Evolutionary conservation across 2,113 vertebrate genomes (phyloP), one percentile per base, ranked within the genome.

Genomic region (Laterallus jamaicensis): DNA sequence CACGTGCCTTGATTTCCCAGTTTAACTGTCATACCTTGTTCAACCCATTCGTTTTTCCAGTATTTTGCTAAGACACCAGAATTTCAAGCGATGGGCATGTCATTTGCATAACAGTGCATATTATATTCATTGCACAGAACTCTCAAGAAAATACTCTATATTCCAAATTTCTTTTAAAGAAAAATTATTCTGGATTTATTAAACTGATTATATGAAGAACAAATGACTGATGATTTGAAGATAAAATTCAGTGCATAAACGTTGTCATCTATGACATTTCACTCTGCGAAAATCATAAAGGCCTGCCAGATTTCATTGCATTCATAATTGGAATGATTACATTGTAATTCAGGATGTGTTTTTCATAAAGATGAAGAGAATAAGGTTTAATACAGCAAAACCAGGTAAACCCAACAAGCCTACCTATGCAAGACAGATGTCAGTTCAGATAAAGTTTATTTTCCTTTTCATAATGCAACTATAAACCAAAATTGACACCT

Each of bases 291-390:
- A 91, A 88, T 68, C 63, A 96, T 93, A 80, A 95, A 96, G 77
- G 74, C 66, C 82, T 96, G 90, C 85, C 95, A 95, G 70, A 88
- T 96, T 96, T 81, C 82, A 95, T 31, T 80, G 85, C 75, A 94
- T 88, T 75, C 77, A 85, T 95, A 97, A 96, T 97, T 95, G 86
- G 90, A 88, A 92, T 93, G 52, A 94, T 95, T 96, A 91, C 82
- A 95, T 95, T 96, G 91, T 96, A 97, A 98, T 97, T 93, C 90
- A 97, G 94, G 55, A 86, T 88, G 49, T 91, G 82, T 86, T 95
- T 80, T 96, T 95, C 68, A 95, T 58, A 94, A 93, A 94, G 75
- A 92, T 92, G 44, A 97, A 90, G 32, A 94, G 40, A 94, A 88
- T 76, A 22, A 71, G 64, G 86, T 91, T 95, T 79, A 93, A 93